phyloP scores from a whole-genome alignment of 53 echinoderm and acorn worm genomes.

The Patiria pectinifera region DNA sequence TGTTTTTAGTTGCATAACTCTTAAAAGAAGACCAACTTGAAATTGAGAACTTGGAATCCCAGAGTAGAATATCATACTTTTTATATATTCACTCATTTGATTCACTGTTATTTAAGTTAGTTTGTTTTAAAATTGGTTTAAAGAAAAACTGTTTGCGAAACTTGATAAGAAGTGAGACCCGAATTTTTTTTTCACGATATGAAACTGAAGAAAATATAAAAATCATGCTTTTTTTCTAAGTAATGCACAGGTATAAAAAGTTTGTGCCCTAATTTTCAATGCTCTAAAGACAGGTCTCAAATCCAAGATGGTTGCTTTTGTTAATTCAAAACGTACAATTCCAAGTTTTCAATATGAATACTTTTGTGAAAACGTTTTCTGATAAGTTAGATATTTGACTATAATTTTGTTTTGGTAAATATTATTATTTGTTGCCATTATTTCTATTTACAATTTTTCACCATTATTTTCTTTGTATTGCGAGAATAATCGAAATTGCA shows the following conservation, averaged over 20 bases:
- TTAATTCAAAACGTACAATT: background rate
- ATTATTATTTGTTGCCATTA: background rate
- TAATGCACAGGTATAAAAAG: no score
- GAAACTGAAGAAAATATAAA: background rate
- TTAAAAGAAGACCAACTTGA: background rate
- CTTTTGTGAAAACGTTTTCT: background rate
- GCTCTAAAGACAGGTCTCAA: background rate
- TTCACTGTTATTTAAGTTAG: no score
- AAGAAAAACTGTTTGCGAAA: no score
- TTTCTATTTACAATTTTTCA: constrained; percentile 2
- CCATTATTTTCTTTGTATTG: constrained; percentile 17
- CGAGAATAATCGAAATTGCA: background rate
- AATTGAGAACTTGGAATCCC: background rate
- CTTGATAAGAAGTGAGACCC: no score
- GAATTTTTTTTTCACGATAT: background rate
- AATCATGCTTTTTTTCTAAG: no score
- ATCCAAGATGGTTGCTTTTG: background rate
- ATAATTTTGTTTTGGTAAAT: background rate
- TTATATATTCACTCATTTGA: no score
- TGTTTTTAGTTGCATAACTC: constrained; percentile 4
- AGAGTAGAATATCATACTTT: no score
- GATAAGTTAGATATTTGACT: background rate
- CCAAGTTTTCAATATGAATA: background rate
- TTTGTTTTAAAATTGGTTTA: no score
- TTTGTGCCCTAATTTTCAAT: background rate